Base-by-base conservation (phyloP, 2,113 vertebrate genomes). In the Prietella phreatophila region DNA sequence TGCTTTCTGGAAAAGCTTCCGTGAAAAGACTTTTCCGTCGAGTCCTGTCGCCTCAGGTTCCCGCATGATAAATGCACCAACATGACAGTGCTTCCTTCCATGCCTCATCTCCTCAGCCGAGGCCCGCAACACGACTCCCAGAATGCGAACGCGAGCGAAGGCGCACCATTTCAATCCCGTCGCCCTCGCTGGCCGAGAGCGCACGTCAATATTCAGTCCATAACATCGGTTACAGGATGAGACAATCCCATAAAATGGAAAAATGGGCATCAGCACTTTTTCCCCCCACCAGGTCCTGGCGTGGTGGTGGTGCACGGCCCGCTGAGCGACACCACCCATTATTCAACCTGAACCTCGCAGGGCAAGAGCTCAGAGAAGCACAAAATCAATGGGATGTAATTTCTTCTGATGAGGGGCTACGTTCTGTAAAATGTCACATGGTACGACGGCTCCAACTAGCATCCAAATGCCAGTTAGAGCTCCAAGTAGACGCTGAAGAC, bases 311-410 rank as follows among this genome's bases (percentile, higher is more conserved):
- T 87, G 83, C 67, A 55, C 82, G 53, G 36, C 80, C 42, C 42
- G 20, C 60, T 33, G 63, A 85, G 81, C 71, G 53, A 14, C 14
- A 13, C 1, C 10, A 55, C 30, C 85, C 89, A 92, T 91, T 91
- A 91, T 84, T 89, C 91, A 86, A 58, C 53, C 85, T 81, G 86
- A 91, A 91, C 88, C 89, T 90, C 82, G 63, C 85, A 90, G 86
- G 67, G 82, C 87, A 85, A 88, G 86, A 83, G 89, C 78, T 75
- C 80, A 82, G 80, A 82, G 80, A 82, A 36, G 42, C 85, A 82
- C 85, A 90, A 92, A 92, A 92, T 92, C 92, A 87, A 93, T 92
- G 84, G 61, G 87, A 89, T 61, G 75, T 90, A 87, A 90, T 91
- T 91, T 90, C 71, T 90, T 91, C 88, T 89, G 87, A 85, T 82